Percentiles rank a stretch among this genome's conserved stretches.
phyloP scores from a whole-genome alignment of 1,140 invertebrate genomes.

The Mesaphorura yosii region DNA sequence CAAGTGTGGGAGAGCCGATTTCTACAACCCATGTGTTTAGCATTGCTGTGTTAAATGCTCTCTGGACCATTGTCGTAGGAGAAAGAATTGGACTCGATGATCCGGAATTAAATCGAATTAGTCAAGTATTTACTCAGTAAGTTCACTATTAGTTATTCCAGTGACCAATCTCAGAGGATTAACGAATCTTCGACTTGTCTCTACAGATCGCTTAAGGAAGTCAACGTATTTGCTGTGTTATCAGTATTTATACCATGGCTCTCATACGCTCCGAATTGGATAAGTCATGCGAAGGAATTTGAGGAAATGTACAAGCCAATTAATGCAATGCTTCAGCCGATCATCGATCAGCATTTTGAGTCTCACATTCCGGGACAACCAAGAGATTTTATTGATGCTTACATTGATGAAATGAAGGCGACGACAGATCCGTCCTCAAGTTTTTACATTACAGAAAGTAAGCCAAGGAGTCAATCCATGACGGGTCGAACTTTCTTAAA shows the following conservation, averaged over 20 bases:
- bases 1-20: background rate
- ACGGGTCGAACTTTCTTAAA: background rate
- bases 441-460: background rate
- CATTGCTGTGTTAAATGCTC: background rate
- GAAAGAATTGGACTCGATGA: background rate
- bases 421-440: slow-evolving; percentile 1
- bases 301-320: background rate
- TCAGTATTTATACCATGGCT: background rate
- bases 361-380: slow-evolving; percentile 1
- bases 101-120: background rate
- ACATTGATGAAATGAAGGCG: slow-evolving; percentile 12
- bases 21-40: background rate
- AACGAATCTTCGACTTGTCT: background rate
- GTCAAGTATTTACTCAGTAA: background rate
- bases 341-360: slow-evolving; percentile 9
- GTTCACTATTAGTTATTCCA: background rate
- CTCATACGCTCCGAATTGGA: background rate
- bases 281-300: background rate
- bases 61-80: slow-evolving; percentile 4
- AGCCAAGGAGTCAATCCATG: background rate
- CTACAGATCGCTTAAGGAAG: background rate
- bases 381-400: slow-evolving; percentile 21
- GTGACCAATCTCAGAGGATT: background rate
- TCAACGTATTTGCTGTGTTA: background rate
- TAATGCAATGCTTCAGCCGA: background rate